A percentile compares a stretch with the other conserved stretches of the same genome.
These are phyloP conservation scores for Ibidorhyncha struthersii DNA, from an alignment of 2,113 vertebrate species.

Conservation along the genomic window DNA sequence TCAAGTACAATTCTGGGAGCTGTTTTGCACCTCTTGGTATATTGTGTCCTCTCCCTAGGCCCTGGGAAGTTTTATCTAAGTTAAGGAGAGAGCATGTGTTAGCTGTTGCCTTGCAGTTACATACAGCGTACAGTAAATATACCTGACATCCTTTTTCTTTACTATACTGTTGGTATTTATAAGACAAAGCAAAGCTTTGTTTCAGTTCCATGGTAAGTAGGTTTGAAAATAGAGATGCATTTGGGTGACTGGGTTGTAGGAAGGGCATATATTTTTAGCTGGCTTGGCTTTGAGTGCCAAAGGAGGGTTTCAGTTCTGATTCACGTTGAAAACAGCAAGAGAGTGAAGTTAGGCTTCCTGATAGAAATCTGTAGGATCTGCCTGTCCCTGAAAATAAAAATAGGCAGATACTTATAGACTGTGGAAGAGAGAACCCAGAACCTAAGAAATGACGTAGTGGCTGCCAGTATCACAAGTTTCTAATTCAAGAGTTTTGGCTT, in stretches of 20 bases:
- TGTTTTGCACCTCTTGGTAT: not conserved
- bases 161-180: not conserved
- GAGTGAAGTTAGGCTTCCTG: not conserved
- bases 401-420: not conserved
- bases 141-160: not conserved
- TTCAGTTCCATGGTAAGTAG: not conserved
- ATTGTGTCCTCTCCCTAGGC: not conserved
- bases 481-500: not conserved
- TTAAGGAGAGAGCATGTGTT: not conserved
- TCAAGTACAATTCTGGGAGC: not conserved
- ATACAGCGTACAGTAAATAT: not conserved
- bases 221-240: not conserved
- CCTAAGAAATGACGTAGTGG: not conserved
- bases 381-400: not conserved
- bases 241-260: not conserved
- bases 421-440: not conserved
- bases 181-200: not conserved
- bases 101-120: not conserved
- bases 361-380: not conserved
- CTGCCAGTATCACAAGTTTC: not conserved
- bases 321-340: not conserved
- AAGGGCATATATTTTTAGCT: constrained; percentile 14
- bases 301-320: not conserved
- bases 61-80: not conserved
- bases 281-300: not conserved